These are phyloP conservation scores for Malaclemys terrapin DNA, from an alignment of 2,113 vertebrate genomes.

Conservation along the genomic window DNA sequence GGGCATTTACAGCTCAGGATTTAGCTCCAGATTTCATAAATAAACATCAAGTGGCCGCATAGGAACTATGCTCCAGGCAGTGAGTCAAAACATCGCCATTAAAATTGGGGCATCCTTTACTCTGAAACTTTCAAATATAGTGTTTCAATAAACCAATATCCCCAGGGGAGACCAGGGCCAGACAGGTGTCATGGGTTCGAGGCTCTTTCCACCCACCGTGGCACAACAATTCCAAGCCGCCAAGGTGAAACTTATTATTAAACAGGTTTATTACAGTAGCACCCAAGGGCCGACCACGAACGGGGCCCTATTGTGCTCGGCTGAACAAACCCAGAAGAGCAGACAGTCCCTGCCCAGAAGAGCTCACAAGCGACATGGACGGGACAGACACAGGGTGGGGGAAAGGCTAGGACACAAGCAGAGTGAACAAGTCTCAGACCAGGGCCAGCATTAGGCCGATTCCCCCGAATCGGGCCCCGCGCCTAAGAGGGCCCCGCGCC, in stretches of 20 bases:
- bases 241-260: neutral
- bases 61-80: neutral
- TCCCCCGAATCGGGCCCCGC: too few relatives aligned
- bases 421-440: neutral
- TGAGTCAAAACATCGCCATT: rapidly evolving
- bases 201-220: neutral
- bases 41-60: rapidly evolving
- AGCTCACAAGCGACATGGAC: neutral
- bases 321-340: neutral
- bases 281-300: neutral
- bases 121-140: rapidly evolving
- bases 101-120: rapidly evolving
- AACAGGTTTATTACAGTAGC: neutral
- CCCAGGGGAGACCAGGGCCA: neutral
- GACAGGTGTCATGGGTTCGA: neutral
- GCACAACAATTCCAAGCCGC: neutral
- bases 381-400: neutral
- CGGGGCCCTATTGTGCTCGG: neutral
- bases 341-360: neutral
- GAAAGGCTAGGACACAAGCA: neutral
- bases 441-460: too few relatives aligned
- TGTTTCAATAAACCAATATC: neutral
- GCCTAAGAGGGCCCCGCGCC: too few relatives aligned
- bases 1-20: rapidly evolving
- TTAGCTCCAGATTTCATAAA: rapidly evolving